phyloP scores from a whole-genome alignment of 2,888 invertebrate species.

The Eupithecia abbreviata region DNA sequence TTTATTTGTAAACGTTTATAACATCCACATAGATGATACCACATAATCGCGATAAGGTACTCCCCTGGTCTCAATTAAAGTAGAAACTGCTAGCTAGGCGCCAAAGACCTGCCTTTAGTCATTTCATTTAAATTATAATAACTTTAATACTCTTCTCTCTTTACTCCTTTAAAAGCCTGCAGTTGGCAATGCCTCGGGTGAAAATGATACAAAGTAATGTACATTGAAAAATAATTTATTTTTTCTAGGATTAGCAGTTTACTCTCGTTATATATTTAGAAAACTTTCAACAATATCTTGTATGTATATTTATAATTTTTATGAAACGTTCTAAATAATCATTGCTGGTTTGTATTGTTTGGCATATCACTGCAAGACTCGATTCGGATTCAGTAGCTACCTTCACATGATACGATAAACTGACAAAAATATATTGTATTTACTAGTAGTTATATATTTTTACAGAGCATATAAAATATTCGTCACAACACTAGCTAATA shows the following conservation, averaged over 20 bases:
- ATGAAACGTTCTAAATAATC: slow-evolving; percentile 79
- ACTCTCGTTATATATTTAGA: slow-evolving; percentile 81
- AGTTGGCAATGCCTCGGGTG: neutral
- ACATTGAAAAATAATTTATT: slow-evolving; percentile 83
- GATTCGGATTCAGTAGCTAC: slow-evolving; percentile 52
- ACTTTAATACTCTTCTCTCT: neutral
- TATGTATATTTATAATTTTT: slow-evolving; percentile 74
- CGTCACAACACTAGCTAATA: slow-evolving; percentile 28
- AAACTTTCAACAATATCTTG: slow-evolving; percentile 81
- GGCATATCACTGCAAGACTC: slow-evolving; percentile 82
- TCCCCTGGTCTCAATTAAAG: neutral
- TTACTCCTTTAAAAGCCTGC: neutral
- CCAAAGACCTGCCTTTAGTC: neutral
- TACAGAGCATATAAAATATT: slow-evolving; percentile 28
- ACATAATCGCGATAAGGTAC: neutral
- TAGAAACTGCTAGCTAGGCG: neutral
- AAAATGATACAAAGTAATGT: slow-evolving; percentile 66
- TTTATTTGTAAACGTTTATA: slow-evolving; percentile 44
- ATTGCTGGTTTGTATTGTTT: slow-evolving; percentile 80
- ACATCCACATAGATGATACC: slow-evolving; percentile 6
- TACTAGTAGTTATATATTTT: slow-evolving; percentile 49
- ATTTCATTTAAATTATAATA: neutral
- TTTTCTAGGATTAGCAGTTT: slow-evolving; percentile 77
- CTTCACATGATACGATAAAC: slow-evolving; percentile 55
- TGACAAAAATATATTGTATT: slow-evolving; percentile 67